Evolutionary conservation across 2,113 vertebrate species (phyloP), one percentile per base, ranked within the genome.

Genomic region (Corythornis cristatus): DNA sequence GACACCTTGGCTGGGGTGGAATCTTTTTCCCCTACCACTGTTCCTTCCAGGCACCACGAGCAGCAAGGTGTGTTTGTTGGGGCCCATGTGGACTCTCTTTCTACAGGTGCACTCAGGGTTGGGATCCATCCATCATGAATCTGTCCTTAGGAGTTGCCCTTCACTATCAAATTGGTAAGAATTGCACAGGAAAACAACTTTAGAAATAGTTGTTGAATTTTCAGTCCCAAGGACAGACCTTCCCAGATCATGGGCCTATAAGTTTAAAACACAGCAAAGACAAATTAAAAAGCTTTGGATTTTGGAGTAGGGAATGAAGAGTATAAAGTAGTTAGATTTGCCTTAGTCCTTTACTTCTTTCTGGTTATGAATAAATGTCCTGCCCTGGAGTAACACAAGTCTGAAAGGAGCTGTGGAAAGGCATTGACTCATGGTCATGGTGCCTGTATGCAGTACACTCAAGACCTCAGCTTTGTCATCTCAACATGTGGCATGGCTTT

Each of bases 371-470:
- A 3, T 35, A 6, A 51, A 51, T 6, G 26, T 20, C 58, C 79
- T 73, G 35, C 31, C 29, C 22, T 37, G 25, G 28, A 73, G 31
- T 40, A 45, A 28, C 26, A 54, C 12, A 26, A 35, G 51, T 17
- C 28, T 86, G 65, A 26, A 64, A 35, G 58, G 23, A 75, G 20
- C 53, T 92, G 43, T 61, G 67, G 60, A 25, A 60, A 11, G 37
- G 15, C 1, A 0, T 57, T 77, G 45, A 45, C 12, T 35, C 37
- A 12, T 4, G 3, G 20, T 3, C 14, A 1, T 6, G 22, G 46
- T 20, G 12, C 33, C 31, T 46, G 11, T 31, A 8, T 31, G 54
- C 28, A 25, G 48, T 5, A 45, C 17, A 15, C 1, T 16, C 33
- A 18, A 54, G 29, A 26, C 20, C 37, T 40, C 20, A 43, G 21